phyloP scores from a whole-genome alignment of 2,113 vertebrate genomes.

The Himantopus leucocephalus region DNA sequence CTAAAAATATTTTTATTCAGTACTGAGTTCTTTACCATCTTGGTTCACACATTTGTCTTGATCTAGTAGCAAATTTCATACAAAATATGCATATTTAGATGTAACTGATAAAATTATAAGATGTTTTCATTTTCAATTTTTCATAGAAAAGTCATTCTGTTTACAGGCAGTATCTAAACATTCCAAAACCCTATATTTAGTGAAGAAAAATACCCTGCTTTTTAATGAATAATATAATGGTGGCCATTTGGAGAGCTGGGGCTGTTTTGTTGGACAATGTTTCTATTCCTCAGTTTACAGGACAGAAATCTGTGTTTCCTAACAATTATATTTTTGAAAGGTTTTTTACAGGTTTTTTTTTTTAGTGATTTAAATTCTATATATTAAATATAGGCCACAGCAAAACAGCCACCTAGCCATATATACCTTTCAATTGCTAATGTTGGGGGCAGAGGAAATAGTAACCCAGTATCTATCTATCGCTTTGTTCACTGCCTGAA shows the following conservation, averaged over 20 bases:
- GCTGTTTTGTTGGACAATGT: background rate
- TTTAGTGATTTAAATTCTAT: background rate
- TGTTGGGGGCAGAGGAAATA: background rate
- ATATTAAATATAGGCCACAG: background rate
- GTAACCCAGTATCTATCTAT: background rate
- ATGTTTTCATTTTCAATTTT: background rate
- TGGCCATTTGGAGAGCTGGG: background rate
- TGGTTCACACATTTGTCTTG: background rate
- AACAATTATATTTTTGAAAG: background rate
- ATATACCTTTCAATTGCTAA: background rate
- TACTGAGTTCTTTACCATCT: slow-evolving; percentile 9
- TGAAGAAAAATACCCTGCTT: background rate
- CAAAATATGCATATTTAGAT: background rate
- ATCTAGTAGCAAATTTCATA: background rate
- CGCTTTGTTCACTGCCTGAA: background rate
- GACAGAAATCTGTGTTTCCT: background rate
- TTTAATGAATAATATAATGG: background rate
- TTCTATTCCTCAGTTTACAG: background rate
- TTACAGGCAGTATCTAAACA: background rate
- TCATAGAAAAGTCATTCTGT: background rate
- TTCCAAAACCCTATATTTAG: background rate
- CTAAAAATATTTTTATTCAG: slow-evolving; percentile 54
- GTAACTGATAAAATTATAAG: background rate
- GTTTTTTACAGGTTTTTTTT: background rate
- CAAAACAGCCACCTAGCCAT: background rate